These are phyloP conservation scores for Bombus polaris DNA, from an alignment of 1,140 invertebrate genomes.

Conservation along the genomic window DNA sequence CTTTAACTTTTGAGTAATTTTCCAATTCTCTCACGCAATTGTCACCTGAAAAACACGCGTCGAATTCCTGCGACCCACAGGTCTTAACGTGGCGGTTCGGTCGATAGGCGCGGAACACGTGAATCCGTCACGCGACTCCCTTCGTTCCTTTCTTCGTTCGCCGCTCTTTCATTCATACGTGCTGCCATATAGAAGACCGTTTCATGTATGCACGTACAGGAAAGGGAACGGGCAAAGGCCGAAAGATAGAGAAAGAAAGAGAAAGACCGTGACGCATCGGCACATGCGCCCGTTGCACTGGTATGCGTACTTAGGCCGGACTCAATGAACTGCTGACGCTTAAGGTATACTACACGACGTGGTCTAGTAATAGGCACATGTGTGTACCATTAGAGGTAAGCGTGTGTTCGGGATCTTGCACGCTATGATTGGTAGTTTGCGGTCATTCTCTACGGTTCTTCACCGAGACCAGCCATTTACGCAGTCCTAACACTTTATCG, in stretches of 20 bases:
- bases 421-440: constrained; percentile 45
- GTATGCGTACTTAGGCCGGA: constrained; percentile 61
- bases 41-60: not conserved
- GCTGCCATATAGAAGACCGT: constrained; percentile 40
- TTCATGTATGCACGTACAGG: constrained; percentile 32
- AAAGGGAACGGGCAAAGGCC: not conserved
- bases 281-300: constrained; percentile 68
- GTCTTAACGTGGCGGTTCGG: constrained; percentile 12
- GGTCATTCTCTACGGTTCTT: constrained; percentile 36
- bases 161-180: constrained; percentile 66
- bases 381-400: not conserved
- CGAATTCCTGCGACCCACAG: no score
- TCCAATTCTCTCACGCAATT: not conserved
- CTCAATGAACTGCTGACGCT: constrained; percentile 60
- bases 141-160: constrained; percentile 60
- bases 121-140: constrained; percentile 70
- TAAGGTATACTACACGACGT: not conserved
- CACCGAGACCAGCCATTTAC: constrained; percentile 19
- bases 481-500: constrained; percentile 36
- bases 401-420: constrained; percentile 5
- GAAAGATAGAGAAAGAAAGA: constrained; percentile 21
- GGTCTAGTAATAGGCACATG: constrained; percentile 18
- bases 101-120: constrained; percentile 50
- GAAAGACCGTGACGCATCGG: constrained; percentile 55
- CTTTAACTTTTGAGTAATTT: not conserved